Conservation (phyloP, 2,113 vertebrate genomes). For the Ptilorrhoa leucosticta region DNA sequence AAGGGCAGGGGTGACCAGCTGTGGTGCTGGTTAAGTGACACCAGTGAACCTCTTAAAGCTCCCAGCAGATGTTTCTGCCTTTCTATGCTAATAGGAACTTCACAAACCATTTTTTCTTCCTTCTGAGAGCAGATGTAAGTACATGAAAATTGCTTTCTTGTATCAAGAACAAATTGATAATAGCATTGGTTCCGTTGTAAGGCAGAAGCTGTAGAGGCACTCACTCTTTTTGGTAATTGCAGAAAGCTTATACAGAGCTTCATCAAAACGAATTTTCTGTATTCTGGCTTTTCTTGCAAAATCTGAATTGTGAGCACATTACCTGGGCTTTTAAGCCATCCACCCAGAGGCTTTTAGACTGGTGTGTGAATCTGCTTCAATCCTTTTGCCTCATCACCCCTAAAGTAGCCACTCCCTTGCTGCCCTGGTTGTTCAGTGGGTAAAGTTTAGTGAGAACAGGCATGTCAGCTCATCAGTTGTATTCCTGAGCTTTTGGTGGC, state of each 20-base stretch:
- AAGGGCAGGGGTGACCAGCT: slow-evolving; percentile 3
- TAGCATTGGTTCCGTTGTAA: slow-evolving; percentile 45
- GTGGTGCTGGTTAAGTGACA: not conserved
- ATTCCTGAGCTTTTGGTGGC: not conserved
- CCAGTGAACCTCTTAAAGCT: slow-evolving; percentile 31
- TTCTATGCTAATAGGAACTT: slow-evolving; percentile 52
- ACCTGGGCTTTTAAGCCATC: not conserved
- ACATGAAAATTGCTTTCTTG: slow-evolving; percentile 24
- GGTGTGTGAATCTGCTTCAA: not conserved
- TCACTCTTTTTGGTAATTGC: slow-evolving; percentile 41
- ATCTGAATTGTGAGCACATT: not conserved
- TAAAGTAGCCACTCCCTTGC: not conserved
- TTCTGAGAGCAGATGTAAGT: slow-evolving; percentile 55
- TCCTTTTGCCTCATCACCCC: not conserved
- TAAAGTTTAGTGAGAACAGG: not conserved
- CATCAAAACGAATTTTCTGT: slow-evolving; percentile 62
- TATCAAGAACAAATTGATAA: slow-evolving; percentile 65
- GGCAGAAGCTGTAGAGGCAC: slow-evolving; percentile 28
- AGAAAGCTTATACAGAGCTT: slow-evolving; percentile 49
- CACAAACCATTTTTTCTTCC: slow-evolving; percentile 48
- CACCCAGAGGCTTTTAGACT: not conserved
- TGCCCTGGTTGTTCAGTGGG: not conserved
- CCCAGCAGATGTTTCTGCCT: slow-evolving; percentile 44
- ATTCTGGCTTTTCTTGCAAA: slow-evolving; percentile 53
- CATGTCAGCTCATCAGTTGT: not conserved